Evolutionary conservation across 2,888 invertebrate genomes (phyloP).

Genomic region (Amblyjoppa fuscipennis): DNA sequence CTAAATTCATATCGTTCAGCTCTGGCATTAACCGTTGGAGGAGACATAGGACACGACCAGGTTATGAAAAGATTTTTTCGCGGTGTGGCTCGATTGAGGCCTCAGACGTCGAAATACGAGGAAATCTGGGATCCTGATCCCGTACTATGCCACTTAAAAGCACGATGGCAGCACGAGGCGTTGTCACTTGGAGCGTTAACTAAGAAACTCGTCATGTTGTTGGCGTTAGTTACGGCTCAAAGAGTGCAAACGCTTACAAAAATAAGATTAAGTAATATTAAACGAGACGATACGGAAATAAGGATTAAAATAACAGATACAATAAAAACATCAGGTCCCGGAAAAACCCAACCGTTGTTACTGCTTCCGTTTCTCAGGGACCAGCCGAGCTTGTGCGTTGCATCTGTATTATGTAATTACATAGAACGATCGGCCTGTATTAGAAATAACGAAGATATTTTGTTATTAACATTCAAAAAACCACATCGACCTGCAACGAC

Average conservation of each 20-base stretch:
- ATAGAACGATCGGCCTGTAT: constrained; percentile 22
- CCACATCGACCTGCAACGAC: constrained; percentile 38
- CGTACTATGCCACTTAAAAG: constrained; percentile 50
- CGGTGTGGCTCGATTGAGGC: constrained; percentile 70
- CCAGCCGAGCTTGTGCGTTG: constrained; percentile 51
- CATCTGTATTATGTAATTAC: constrained; percentile 32
- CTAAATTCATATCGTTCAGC: constrained; percentile 74
- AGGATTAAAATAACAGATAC: constrained; percentile 45
- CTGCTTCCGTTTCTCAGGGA: constrained; percentile 33
- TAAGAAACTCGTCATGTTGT: constrained; percentile 47
- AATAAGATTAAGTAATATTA: constrained; percentile 43
- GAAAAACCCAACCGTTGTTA: constrained; percentile 38
- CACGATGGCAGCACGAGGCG: constrained; percentile 38
- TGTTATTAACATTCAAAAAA: not conserved
- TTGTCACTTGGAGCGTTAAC: constrained; percentile 33
- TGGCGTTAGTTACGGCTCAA: constrained; percentile 53
- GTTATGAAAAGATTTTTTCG: constrained; percentile 72
- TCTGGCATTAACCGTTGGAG: constrained; percentile 69
- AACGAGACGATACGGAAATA: constrained; percentile 29
- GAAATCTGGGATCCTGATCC: constrained; percentile 74
- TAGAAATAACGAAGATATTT: constrained; percentile 26
- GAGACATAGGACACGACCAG: constrained; percentile 66
- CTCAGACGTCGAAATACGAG: constrained; percentile 70
- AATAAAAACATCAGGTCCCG: constrained; percentile 48
- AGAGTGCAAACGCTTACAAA: constrained; percentile 47